Percentiles rank a stretch among this genome's conserved stretches.
These are phyloP conservation scores for Cossypha niveicapilla DNA, from an alignment of 2,797 vertebrate species.

Conservation along the genomic window DNA sequence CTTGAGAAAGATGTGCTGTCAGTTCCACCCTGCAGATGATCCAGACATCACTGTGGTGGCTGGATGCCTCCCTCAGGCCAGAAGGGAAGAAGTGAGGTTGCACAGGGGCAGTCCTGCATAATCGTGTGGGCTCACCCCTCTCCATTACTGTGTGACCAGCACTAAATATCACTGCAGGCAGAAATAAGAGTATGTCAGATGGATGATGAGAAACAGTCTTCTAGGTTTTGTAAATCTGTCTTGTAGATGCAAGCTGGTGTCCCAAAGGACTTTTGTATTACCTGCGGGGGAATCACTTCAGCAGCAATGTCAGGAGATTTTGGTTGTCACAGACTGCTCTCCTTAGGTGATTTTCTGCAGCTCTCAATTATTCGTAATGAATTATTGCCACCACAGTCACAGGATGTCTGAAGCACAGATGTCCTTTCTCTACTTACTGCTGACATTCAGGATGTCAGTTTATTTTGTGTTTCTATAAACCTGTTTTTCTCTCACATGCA, in stretches of 20 bases:
- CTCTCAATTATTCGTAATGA: background rate
- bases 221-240: background rate
- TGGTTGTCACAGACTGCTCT: background rate
- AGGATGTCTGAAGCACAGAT: background rate
- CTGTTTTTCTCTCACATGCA: background rate
- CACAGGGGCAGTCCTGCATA: background rate
- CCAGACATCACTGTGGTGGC: background rate
- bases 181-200: background rate
- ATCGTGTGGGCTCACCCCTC: rapidly evolving
- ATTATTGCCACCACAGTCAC: background rate
- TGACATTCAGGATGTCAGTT: background rate
- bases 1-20: background rate
- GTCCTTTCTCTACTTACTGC: background rate
- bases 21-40: background rate
- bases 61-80: background rate
- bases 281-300: background rate
- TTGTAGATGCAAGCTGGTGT: background rate
- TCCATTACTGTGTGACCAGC: background rate
- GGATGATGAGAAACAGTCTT: background rate
- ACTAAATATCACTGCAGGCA: background rate
- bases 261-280: background rate
- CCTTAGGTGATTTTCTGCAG: background rate
- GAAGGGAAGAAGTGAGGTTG: background rate
- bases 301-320: background rate
- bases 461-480: background rate